Conservation (phyloP, 2,113 vertebrate genomes). For the Lonchura striata region DNA sequence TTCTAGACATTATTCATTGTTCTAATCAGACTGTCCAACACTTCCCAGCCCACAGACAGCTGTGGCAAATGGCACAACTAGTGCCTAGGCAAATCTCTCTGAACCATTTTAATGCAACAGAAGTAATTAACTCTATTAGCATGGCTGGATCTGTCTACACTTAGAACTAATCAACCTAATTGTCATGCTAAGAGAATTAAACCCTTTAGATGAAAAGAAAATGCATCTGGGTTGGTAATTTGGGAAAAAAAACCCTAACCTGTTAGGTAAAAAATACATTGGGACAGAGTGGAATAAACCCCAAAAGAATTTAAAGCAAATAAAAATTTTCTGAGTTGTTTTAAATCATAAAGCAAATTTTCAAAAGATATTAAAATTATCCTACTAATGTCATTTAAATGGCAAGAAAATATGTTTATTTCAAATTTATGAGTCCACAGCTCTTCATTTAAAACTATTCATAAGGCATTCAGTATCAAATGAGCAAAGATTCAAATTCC, state of each 20-base stretch:
- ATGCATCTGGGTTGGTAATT: not conserved
- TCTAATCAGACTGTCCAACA: constrained; percentile 11
- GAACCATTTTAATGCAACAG: not conserved
- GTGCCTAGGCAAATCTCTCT: constrained; percentile 10
- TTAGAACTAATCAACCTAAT: constrained; percentile 38
- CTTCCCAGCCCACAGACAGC: not conserved
- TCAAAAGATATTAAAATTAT: not conserved
- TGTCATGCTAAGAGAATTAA: constrained; percentile 7
- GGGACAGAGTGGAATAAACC: not conserved
- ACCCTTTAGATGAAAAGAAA: not conserved
- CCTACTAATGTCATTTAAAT: not conserved
- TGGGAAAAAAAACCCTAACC: not conserved
- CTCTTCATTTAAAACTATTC: not conserved
- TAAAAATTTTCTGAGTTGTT: not conserved
- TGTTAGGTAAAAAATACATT: not conserved
- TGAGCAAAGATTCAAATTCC: not conserved
- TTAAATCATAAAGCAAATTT: not conserved
- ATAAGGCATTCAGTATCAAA: not conserved
- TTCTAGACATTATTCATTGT: not conserved
- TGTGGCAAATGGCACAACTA: constrained; percentile 27
- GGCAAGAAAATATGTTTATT: not conserved
- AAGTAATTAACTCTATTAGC: constrained; percentile 41
- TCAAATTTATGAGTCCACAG: not conserved
- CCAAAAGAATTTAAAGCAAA: not conserved
- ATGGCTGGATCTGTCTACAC: constrained; percentile 1